Evolutionary conservation across 2,113 vertebrate species (phyloP).

Genomic region (Lepidiolamprologus cunningtoni): DNA sequence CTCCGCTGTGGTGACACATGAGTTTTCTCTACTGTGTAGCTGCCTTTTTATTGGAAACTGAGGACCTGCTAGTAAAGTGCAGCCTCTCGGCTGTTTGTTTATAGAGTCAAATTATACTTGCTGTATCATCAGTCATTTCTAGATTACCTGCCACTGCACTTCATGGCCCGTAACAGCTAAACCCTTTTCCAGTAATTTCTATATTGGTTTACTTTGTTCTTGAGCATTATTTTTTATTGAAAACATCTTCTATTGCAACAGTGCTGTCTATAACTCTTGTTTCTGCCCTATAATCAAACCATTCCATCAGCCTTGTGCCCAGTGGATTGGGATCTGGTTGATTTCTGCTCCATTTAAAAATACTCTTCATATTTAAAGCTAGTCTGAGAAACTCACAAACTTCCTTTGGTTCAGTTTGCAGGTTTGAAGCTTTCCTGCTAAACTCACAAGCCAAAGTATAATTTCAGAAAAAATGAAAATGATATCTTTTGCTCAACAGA

Average conservation of each 20-base stretch:
- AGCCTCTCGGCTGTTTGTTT: not conserved
- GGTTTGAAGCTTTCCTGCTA: not conserved
- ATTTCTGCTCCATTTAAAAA: not conserved
- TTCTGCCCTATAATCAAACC: not conserved
- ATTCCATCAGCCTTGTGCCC: not conserved
- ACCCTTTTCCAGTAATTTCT: not conserved
- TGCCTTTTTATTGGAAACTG: not conserved
- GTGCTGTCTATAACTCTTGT: not conserved
- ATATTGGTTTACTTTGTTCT: not conserved
- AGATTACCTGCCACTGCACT: not conserved
- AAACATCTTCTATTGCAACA: not conserved
- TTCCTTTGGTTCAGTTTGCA: not conserved
- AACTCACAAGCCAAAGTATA: not conserved
- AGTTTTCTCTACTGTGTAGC: not conserved
- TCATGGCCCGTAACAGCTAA: not conserved
- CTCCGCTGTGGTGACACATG: not conserved
- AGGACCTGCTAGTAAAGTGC: not conserved
- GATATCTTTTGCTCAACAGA: not conserved
- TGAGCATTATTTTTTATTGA: not conserved
- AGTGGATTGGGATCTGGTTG: not conserved
- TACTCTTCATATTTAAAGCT: not conserved
- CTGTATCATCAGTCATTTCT: not conserved
- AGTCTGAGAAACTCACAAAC: not conserved
- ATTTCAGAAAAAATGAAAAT: not conserved
- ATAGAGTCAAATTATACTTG: not conserved